Conservation (phyloP, 1,140 invertebrate species). For the Cyclargus thomasi region DNA sequence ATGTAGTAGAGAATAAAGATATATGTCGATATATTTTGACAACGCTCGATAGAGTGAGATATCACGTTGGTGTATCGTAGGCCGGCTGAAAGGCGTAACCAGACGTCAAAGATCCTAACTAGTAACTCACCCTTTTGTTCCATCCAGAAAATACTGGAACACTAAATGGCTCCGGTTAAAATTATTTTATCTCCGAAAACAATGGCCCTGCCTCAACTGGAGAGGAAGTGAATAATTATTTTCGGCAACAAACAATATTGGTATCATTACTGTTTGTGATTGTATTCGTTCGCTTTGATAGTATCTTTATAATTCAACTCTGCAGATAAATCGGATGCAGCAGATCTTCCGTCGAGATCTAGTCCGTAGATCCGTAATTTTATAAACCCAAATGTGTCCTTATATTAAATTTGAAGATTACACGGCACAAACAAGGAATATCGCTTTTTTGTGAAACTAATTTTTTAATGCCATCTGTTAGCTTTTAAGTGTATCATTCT, state of each 20-base stretch:
- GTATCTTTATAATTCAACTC: background rate
- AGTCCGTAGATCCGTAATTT: no score
- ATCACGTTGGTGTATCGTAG: no score
- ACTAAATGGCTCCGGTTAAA: background rate
- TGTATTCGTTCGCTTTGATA: background rate
- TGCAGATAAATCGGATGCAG: conserved; percentile 11
- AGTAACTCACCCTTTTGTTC: background rate
- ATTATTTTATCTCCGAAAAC: background rate
- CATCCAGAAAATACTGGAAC: background rate
- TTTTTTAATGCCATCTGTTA: no score
- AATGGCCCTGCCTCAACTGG: background rate
- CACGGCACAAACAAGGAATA: no score
- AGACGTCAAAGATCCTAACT: background rate
- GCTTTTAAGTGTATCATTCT: no score
- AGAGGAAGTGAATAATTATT: background rate
- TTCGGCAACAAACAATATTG: background rate
- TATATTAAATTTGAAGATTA: no score
- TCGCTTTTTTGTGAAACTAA: no score
- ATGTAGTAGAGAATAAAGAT: no score
- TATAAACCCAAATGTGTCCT: no score
- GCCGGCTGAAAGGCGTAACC: background rate
- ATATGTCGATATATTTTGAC: no score
- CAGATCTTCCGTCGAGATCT: no score
- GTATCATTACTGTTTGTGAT: background rate
- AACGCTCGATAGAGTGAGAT: no score